Evolutionary conservation across 1,140 invertebrate species (phyloP).

Genomic region (Scaptomyza pallida): DNA sequence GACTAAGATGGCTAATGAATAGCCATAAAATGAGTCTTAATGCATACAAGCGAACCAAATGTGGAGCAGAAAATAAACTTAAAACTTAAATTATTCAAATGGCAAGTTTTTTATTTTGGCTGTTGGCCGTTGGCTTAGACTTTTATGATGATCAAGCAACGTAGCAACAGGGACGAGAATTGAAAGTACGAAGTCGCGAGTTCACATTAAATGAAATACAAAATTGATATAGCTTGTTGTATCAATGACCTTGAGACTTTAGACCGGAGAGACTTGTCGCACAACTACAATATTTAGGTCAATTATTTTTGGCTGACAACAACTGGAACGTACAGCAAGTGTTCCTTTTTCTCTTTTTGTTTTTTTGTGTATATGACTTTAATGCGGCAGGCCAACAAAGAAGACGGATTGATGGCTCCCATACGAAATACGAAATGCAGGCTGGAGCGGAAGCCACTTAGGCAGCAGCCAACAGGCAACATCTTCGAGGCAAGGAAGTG

Average conservation of each 20-base stretch:
- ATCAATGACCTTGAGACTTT: conserved; percentile 47
- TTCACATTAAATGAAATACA: conserved; percentile 11
- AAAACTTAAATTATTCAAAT: conserved; percentile 53
- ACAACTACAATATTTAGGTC: conserved; percentile 68
- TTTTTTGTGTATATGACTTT: conserved; percentile 11
- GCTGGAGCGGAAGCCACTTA: conserved; percentile 66
- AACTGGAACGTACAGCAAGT: conserved; percentile 48
- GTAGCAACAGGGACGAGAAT: conserved; percentile 15
- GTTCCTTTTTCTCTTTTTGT: conserved; percentile 49
- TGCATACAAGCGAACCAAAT: conserved; percentile 52
- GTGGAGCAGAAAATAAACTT: conserved; percentile 44
- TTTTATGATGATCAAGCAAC: neutral
- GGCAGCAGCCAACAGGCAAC: conserved; percentile 17
- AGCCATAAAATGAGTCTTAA: conserved; percentile 45
- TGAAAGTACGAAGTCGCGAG: conserved; percentile 11
- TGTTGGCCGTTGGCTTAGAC: conserved; percentile 15
- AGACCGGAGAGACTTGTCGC: conserved; percentile 47
- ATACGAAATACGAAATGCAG: conserved; percentile 5
- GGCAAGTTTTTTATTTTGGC: too few relatives aligned
- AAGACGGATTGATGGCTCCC: conserved; percentile 45
- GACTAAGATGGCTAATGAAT: conserved; percentile 13
- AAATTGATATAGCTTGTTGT: conserved; percentile 30
- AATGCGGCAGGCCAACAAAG: conserved; percentile 16
- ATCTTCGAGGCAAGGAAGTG: conserved; percentile 53
- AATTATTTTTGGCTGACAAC: conserved; percentile 51